A percentile compares a stretch with the other conserved stretches of the same genome.
These are phyloP conservation scores for Tortricodes alternella DNA, from an alignment of 2,888 invertebrate species.

Conservation along the genomic window DNA sequence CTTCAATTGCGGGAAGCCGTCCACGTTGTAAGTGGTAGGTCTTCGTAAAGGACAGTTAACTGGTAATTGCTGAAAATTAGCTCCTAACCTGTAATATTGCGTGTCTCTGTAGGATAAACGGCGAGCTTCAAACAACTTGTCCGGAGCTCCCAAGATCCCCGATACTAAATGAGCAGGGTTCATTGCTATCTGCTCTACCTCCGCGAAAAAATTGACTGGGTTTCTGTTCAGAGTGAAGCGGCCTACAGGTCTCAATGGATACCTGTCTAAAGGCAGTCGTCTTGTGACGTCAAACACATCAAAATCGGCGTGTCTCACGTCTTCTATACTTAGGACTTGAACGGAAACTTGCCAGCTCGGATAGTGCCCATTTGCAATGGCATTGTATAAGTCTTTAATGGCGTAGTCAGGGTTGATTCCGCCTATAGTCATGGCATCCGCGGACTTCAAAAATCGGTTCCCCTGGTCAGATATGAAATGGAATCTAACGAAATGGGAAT, in stretches of 20 bases:
- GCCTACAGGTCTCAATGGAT: conserved; percentile 91
- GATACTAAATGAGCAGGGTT: conserved; percentile 92
- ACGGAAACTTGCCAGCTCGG: conserved; percentile 90
- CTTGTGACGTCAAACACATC: conserved; percentile 96
- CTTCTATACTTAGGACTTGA: conserved; percentile 90
- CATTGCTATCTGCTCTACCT: conserved; percentile 94
- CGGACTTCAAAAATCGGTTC: conserved; percentile 87
- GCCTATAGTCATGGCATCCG: conserved; percentile 85
- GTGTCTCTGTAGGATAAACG: conserved; percentile 93
- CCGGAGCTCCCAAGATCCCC: conserved; percentile 93
- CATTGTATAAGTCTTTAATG: conserved; percentile 92
- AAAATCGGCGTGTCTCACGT: conserved; percentile 88
- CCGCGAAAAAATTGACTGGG: conserved; percentile 93
- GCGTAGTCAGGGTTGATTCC: conserved; percentile 92
- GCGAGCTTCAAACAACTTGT: conserved; percentile 92
- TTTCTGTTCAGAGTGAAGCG: conserved; percentile 90
- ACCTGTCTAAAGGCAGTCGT: conserved; percentile 88
- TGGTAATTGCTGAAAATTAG: conserved; percentile 93
- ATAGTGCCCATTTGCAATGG: conserved; percentile 87
- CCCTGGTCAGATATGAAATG: conserved; percentile 94
- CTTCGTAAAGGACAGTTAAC: conserved; percentile 93
- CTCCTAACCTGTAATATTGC: conserved; percentile 90
- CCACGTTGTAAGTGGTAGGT: conserved; percentile 89
- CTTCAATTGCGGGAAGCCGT: conserved; percentile 87
- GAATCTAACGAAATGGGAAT: conserved; percentile 91